Conservation (phyloP, 2,797 vertebrate species). For the Sebastes goodei region DNA sequence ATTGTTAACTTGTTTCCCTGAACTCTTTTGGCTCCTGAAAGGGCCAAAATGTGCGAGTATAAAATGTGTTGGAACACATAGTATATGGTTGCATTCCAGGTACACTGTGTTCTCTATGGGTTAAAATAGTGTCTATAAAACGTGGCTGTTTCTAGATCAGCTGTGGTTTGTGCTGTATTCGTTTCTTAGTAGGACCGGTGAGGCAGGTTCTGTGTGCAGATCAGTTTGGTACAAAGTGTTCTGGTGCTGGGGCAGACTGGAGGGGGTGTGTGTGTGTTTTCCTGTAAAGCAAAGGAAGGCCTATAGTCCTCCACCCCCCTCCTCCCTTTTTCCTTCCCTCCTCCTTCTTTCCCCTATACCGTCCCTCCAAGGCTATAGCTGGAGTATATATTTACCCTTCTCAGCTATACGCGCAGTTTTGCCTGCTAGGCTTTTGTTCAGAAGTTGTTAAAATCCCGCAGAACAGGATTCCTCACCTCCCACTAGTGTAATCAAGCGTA, state of each 20-base stretch:
- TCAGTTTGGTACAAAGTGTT: constrained; percentile 61
- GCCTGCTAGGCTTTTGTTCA: constrained; percentile 28
- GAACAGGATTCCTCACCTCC: neutral
- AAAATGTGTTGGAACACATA: neutral
- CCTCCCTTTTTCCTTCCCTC: neutral
- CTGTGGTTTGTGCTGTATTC: neutral
- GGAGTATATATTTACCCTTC: constrained; percentile 18
- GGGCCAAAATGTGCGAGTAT: neutral
- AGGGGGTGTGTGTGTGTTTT: constrained; percentile 7
- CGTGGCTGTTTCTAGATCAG: neutral
- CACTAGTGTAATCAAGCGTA: neutral
- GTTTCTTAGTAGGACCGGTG: neutral
- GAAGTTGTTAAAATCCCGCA: neutral
- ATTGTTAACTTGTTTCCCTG: neutral
- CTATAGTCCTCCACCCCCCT: constrained; percentile 7
- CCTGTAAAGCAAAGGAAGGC: constrained; percentile 14
- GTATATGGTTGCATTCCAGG: neutral
- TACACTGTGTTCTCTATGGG: neutral
- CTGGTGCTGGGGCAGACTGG: constrained; percentile 4
- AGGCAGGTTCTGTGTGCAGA: constrained; percentile 12
- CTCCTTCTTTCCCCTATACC: neutral
- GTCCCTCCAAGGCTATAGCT: neutral
- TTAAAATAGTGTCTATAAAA: neutral
- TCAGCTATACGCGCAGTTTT: constrained; percentile 1
- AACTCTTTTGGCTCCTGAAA: neutral